A percentile compares a stretch with the other conserved stretches of the same genome.
Conservation (phyloP, 2,797 vertebrate species). For the Chloroceryle amazona region DNA sequence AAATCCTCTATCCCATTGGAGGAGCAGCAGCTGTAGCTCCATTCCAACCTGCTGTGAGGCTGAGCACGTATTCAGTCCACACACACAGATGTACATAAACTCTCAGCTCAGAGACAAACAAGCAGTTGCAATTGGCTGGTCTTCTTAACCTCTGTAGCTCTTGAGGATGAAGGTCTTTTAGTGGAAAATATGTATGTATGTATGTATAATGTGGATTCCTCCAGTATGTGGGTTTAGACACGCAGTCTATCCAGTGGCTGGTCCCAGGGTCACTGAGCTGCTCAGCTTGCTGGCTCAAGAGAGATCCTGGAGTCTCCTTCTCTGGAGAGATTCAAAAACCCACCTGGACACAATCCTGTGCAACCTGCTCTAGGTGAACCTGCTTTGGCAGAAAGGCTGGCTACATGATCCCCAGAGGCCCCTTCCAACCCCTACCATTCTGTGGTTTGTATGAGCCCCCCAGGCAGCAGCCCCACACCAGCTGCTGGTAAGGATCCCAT, state of each 20-base stretch:
- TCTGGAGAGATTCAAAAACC: background rate
- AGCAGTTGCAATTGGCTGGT: background rate
- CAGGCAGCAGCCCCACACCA: background rate
- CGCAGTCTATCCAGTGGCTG: background rate
- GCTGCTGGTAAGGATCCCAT: background rate
- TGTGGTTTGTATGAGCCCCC: background rate
- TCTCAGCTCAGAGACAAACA: background rate
- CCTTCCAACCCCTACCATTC: background rate
- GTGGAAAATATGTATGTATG: background rate
- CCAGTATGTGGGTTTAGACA: background rate
- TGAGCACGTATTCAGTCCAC: fast-evolving
- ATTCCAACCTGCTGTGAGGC: background rate
- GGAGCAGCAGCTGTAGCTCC: background rate
- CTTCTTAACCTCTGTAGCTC: background rate
- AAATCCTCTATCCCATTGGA: background rate
- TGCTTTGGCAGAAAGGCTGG: background rate
- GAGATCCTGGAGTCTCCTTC: background rate
- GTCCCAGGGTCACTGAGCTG: background rate
- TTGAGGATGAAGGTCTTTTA: background rate
- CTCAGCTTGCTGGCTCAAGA: background rate
- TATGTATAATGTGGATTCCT: fast-evolving
- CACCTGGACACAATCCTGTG: background rate
- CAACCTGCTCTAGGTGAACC: background rate
- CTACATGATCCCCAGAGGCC: background rate
- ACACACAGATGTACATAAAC: fast-evolving